These are phyloP conservation scores for Salvelinus fontinalis DNA, from an alignment of 2,113 vertebrate genomes.

Conservation along the genomic window DNA sequence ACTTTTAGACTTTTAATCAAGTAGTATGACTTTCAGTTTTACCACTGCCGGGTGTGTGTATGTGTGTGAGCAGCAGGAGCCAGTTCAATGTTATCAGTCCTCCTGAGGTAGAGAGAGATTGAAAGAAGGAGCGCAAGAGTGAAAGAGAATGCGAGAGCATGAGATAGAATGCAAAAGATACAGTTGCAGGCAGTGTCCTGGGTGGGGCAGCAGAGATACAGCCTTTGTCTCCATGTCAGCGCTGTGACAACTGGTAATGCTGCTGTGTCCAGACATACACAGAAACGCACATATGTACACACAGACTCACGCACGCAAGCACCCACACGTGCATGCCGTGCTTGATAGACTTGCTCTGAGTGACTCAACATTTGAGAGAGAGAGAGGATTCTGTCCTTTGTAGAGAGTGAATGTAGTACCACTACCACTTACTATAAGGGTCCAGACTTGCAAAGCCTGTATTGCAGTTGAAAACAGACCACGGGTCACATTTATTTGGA, in stretches of 20 bases:
- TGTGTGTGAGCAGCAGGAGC: slow-evolving; percentile 48
- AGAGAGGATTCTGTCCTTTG: neutral
- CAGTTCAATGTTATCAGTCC: slow-evolving; percentile 46
- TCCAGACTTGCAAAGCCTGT: too few relatives aligned
- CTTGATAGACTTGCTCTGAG: slow-evolving; percentile 26
- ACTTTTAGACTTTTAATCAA: too few relatives aligned
- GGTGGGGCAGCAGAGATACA: slow-evolving; percentile 75
- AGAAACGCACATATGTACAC: too few relatives aligned
- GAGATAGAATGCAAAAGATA: slow-evolving; percentile 9
- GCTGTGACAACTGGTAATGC: slow-evolving; percentile 38
- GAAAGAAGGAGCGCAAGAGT: slow-evolving; percentile 18
- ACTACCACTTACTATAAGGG: too few relatives aligned
- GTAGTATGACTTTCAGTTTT: too few relatives aligned
- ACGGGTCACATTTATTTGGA: too few relatives aligned
- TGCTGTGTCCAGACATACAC: slow-evolving; percentile 27
- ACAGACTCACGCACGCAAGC: neutral
- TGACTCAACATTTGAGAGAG: neutral
- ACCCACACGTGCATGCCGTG: slow-evolving; percentile 16
- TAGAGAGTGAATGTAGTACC: neutral
- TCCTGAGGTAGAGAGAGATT: slow-evolving; percentile 34
- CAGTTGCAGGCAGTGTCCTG: slow-evolving; percentile 61
- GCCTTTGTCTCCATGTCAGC: slow-evolving; percentile 26
- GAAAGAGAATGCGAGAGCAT: neutral
- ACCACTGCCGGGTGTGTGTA: slow-evolving; percentile 1
- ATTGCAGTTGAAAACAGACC: too few relatives aligned